phyloP scores from a whole-genome alignment of 2,888 invertebrate species.

The Parasteatoda lunata region DNA sequence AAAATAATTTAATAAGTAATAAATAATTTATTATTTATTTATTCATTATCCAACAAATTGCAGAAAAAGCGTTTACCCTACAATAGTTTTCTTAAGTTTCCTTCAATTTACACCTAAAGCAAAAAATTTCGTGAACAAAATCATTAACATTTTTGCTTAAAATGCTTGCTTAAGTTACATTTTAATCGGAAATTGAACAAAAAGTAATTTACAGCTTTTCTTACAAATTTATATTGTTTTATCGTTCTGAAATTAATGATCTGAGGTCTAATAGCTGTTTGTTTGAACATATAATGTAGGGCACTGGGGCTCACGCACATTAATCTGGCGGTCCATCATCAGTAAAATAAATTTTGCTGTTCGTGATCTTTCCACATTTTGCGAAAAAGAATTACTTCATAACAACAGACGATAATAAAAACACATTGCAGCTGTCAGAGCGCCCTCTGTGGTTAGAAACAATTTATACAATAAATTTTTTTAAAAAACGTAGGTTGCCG shows the following conservation, averaged over 20 bases:
- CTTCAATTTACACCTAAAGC: too few species aligned
- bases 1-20: too few species aligned
- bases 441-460: constrained; percentile 51
- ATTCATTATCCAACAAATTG: too few species aligned
- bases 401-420: constrained; percentile 8
- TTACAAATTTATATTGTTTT: too few species aligned
- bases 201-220: too few species aligned
- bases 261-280: constrained; percentile 40
- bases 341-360: not conserved
- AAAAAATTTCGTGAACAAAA: too few species aligned
- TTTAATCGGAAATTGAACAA: too few species aligned
- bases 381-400: constrained; percentile 2
- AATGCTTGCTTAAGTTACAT: too few species aligned
- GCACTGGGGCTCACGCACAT: constrained; percentile 51
- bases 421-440: constrained; percentile 20
- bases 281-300: constrained; percentile 42
- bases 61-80: too few species aligned
- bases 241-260: constrained; percentile 33
- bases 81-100: too few species aligned
- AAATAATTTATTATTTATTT: too few species aligned
- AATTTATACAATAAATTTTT: constrained; percentile 7
- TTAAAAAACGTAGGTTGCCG: constrained; percentile 36
- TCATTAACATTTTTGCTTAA: too few species aligned
- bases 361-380: constrained; percentile 3
- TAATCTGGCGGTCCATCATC: not conserved